Evolutionary conservation across 2,113 vertebrate species (phyloP).

Genomic region (Pteruthius melanotis): DNA sequence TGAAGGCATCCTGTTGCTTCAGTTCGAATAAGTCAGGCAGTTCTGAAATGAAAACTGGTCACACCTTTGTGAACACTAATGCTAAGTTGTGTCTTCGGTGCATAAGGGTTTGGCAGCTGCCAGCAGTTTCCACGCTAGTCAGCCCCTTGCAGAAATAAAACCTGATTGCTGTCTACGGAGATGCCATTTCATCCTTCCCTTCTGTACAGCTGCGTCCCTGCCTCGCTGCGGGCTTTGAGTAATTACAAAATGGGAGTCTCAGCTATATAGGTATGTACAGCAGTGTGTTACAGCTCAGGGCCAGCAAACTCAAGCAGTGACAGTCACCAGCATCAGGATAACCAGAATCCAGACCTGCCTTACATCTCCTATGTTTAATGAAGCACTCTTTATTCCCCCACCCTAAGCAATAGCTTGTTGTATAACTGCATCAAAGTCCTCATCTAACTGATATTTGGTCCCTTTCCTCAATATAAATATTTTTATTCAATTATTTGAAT

Average conservation of each 20-base stretch:
- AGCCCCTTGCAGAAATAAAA: not conserved
- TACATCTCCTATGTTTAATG: not conserved
- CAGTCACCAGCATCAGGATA: not conserved
- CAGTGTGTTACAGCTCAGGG: not conserved
- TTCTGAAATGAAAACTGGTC: not conserved
- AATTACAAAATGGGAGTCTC: not conserved
- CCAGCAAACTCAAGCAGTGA: not conserved
- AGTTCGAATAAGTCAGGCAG: not conserved
- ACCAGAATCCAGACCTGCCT: not conserved
- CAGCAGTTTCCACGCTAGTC: not conserved
- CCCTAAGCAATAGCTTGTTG: not conserved
- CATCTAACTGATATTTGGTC: not conserved
- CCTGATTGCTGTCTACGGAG: not conserved
- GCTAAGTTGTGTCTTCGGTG: not conserved
- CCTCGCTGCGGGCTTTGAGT: not conserved
- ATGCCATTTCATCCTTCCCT: not conserved
- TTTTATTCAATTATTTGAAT: not conserved
- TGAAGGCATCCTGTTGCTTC: not conserved
- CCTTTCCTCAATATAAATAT: not conserved
- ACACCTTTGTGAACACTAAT: not conserved
- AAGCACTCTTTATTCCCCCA: not conserved
- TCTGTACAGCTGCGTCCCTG: not conserved
- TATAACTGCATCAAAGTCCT: not conserved
- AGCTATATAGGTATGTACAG: not conserved
- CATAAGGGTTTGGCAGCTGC: not conserved